Percentiles rank a stretch among this genome's conserved stretches.
Conservation (phyloP, 1,140 invertebrate genomes). For the Calliphora vicina region DNA sequence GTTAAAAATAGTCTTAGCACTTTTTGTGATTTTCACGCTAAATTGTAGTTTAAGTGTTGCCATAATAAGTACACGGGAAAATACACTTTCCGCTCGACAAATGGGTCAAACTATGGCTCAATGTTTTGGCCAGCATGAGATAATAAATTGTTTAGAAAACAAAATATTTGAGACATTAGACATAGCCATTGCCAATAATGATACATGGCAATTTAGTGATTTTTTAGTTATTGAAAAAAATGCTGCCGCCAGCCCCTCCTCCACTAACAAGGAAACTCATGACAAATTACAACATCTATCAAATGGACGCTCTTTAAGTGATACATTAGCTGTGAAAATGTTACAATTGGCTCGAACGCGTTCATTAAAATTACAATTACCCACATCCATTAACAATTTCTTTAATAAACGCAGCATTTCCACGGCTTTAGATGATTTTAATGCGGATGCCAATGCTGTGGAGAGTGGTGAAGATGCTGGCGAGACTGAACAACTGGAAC, state of each 20-base stretch:
- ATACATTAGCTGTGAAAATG: conserved; percentile 44
- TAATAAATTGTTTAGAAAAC: conserved; percentile 67
- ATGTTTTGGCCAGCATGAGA: conserved; percentile 59
- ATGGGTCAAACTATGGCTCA: conserved; percentile 51
- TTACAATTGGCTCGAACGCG: conserved; percentile 50
- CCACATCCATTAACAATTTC: conserved; percentile 34
- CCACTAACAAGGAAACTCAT: background rate
- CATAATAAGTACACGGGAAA: background rate
- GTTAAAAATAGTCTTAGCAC: background rate
- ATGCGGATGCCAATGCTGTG: background rate
- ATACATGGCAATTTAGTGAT: conserved; percentile 68
- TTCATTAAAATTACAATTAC: conserved; percentile 48
- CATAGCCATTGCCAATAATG: conserved; percentile 66
- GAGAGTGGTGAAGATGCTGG: too few relatives aligned
- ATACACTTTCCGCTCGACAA: conserved; percentile 41
- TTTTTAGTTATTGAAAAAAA: conserved; percentile 66
- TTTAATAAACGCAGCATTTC: conserved; percentile 43
- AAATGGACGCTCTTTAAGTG: conserved; percentile 38
- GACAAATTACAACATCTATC: background rate
- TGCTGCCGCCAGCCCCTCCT: background rate
- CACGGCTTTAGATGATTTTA: conserved; percentile 51
- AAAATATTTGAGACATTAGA: conserved; percentile 67
- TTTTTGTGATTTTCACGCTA: background rate
- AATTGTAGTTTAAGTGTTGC: background rate
- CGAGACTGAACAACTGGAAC: background rate